Evolutionary conservation across 2,797 vertebrate genomes (phyloP), one percentile per base, ranked within the genome.

Genomic region (Channallabes apus): DNA sequence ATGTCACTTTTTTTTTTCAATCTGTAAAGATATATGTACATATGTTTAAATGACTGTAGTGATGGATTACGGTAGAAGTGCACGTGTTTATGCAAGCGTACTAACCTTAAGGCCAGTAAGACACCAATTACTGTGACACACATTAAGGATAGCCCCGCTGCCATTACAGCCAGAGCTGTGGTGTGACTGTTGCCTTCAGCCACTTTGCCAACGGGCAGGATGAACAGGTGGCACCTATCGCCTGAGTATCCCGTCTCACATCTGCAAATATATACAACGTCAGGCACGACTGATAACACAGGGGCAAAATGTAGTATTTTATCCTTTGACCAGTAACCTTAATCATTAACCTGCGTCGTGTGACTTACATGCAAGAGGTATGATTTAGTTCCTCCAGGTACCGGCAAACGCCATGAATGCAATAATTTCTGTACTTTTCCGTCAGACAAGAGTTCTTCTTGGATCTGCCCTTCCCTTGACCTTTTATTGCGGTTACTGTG

Each of bases 161-260:
- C 95, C 1, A 95, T 93, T 0, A 96, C 92, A 0, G 95, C 95
- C 89, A 97, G 91, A 4, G 94, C 92, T 0, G 95, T 95, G 65
- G 95, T 96, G 84, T 95, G 94, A 90, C 95, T 95, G n/a, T 96
- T 96, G 0, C 88, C 51, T 0, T 92, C 92, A 35, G 90, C 89
- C 0, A 85, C 94, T 54, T 94, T 96, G 82, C 93, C 92, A 82
- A 96, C 93, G 0, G 95, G 93, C 68, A 97, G 93, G 0, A 79
- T 92, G 85, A 96, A 93, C 15, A 94, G 92, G 0, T 96, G 96
- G 82, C 96, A 97, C 61, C 96, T 92, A 85, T 96, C 94, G 22
- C 96, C 96, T 0, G 96, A 93, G 87, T 95, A 97, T 77, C 95
- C 96, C 0, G 88, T 68, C n/a, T 94, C 92, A 91, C 96, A 97